Conservation (phyloP, 2,797 vertebrate species). For the Sebastiscus tertius region DNA sequence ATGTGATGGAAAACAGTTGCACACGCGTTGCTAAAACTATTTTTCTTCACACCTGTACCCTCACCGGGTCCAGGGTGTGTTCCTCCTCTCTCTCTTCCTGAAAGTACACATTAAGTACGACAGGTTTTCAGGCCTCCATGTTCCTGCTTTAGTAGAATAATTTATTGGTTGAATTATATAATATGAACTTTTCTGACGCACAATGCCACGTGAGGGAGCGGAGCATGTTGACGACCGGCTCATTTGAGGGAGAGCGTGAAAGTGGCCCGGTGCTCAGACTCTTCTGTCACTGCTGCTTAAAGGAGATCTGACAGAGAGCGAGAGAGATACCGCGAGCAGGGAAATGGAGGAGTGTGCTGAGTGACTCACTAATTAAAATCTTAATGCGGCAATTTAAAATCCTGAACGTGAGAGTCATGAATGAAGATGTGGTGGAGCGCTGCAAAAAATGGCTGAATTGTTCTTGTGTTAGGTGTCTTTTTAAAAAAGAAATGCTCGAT, state of each 20-base stretch:
- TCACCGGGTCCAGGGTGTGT: neutral
- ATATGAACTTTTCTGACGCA: constrained; percentile 33
- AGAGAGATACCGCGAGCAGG: neutral
- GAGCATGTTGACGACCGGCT: constrained; percentile 12
- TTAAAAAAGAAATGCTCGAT: neutral
- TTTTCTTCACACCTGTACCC: neutral
- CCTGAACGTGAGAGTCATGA: constrained; percentile 26
- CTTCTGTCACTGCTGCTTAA: constrained; percentile 21
- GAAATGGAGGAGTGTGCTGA: constrained; percentile 6
- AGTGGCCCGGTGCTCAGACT: constrained; percentile 1
- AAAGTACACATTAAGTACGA: neutral
- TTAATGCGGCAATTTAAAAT: constrained; percentile 14
- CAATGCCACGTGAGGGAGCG: constrained; percentile 32
- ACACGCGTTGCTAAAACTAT: neutral
- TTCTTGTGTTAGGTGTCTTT: neutral
- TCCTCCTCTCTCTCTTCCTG: neutral
- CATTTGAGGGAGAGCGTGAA: constrained; percentile 18
- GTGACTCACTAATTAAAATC: constrained; percentile 39
- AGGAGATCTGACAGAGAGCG: constrained; percentile 39
- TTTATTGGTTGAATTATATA: constrained; percentile 38
- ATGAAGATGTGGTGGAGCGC: constrained; percentile 24
- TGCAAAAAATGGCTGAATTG: constrained; percentile 14
- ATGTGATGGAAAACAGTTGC: neutral
- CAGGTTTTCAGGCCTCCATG: neutral
- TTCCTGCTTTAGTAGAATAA: constrained; percentile 31